Evolutionary conservation across 1,140 invertebrate species (phyloP), one percentile per base, ranked within the genome.

Genomic region (Caenorhabditis tropicalis): DNA sequence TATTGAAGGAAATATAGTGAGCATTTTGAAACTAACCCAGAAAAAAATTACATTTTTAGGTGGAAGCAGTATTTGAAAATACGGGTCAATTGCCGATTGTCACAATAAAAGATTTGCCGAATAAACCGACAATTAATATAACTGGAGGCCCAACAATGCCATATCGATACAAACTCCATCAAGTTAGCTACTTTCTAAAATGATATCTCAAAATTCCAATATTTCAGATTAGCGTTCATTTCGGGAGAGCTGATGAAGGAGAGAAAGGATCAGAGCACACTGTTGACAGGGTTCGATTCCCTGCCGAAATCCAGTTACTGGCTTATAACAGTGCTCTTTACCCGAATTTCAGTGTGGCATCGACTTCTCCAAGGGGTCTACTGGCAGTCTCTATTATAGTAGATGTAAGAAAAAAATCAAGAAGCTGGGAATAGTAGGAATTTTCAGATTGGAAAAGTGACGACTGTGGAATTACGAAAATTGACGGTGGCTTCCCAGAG

Each of bases 301-400:
- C 96, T 12, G 96, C 96, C 48, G 96, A 97, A 96, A 95, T 98
- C 88, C 96, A 98, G 92, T 93, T 98, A 48, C 96, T 96, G 88
- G 96, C 96, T 3, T 98, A 95, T 93, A 98, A 98, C 91, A 95
- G 95, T 84, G 96, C 98, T 91, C 93, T 98, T n/a, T 98, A 98
- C 92, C 95, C 95, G 90, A 98, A 98, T 92, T 96, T 97, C 94
- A 95, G 95, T 36, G 95, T 97, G 92, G 96, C 96, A 27, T 95
- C 87, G 85, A 87, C 82, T 2, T 83, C 96, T 88, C 95, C 96
- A 91, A 95, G 96, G 92, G 96, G 96, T 36, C 94, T 98, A 86
- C 95, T 97, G 9, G 96, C 94, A 10, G 95, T 98, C 86, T 96
- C 96, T 19, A 92, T 98, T 84, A 95, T 98, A 94, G 94, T 98